Percentiles rank a stretch among this genome's conserved stretches.
Evolutionary conservation across 2,113 vertebrate genomes (phyloP).

Genomic region (Neolamprologus cancellatus): DNA sequence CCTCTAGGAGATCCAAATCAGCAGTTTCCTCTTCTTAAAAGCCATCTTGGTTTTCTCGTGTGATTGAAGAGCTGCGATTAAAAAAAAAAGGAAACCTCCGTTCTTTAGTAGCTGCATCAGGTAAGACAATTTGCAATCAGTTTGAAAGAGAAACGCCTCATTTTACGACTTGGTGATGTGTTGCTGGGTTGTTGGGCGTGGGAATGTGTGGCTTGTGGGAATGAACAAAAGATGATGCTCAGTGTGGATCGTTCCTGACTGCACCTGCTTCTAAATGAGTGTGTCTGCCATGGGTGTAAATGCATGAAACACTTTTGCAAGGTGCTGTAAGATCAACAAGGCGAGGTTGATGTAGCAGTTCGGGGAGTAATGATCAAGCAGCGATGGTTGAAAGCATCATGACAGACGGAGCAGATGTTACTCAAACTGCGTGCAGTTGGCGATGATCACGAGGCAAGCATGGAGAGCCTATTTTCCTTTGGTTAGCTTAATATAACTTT

Average conservation of each 20-base stretch:
- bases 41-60: background rate
- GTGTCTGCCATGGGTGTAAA: background rate
- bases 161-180: background rate
- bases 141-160: background rate
- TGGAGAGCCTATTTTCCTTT: background rate
- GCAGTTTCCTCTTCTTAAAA: background rate
- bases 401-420: background rate
- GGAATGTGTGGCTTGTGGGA: background rate
- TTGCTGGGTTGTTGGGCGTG: background rate
- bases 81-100: background rate
- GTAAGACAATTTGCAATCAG: conserved; percentile 35
- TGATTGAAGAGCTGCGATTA: background rate
- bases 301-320: background rate
- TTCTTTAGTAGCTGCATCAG: conserved; percentile 30
- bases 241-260: background rate
- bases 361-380: background rate
- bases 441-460: background rate
- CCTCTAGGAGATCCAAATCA: background rate
- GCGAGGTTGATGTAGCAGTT: background rate
- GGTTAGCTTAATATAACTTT: background rate
- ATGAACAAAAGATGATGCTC: background rate
- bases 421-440: background rate
- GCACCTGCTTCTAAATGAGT: conserved; percentile 27
- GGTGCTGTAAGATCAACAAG: background rate
- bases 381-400: background rate